Conservation (phyloP, 2,888 invertebrate species). For the Noctuana brunneofusca region DNA sequence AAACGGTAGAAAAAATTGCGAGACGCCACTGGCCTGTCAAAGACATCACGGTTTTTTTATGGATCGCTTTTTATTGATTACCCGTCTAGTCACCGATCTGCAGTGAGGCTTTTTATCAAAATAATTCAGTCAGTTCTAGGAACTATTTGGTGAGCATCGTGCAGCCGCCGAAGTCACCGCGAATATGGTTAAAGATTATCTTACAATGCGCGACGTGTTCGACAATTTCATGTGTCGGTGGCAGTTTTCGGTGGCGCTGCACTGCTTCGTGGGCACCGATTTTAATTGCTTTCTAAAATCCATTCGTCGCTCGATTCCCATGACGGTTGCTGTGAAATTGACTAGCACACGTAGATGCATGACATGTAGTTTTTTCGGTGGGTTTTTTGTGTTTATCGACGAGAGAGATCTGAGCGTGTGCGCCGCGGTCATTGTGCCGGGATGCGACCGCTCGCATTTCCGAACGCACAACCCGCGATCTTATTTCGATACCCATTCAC, state of each 20-base stretch:
- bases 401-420: conserved; percentile 75
- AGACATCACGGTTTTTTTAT: conserved; percentile 37
- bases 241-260: conserved; percentile 56
- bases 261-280: conserved; percentile 56
- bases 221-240: conserved; percentile 68
- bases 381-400: conserved; percentile 74
- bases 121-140: conserved; percentile 50
- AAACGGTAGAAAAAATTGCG: conserved; percentile 13
- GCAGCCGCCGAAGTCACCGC: conserved; percentile 39
- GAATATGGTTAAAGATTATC: conserved; percentile 48
- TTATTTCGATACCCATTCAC: conserved; percentile 74
- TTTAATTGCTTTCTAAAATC: conserved; percentile 81
- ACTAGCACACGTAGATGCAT: conserved; percentile 81
- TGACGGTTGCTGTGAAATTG: conserved; percentile 79
- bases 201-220: conserved; percentile 54
- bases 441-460: conserved; percentile 51
- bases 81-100: conserved; percentile 44
- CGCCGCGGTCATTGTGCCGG: conserved; percentile 74
- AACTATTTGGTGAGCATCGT: conserved; percentile 48
- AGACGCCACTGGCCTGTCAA: conserved; percentile 28
- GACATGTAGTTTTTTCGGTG: conserved; percentile 80
- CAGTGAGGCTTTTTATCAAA: conserved; percentile 54
- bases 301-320: conserved; percentile 79
- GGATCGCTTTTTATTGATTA: conserved; percentile 38
- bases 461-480: conserved; percentile 66